phyloP scores from a whole-genome alignment of 2,113 vertebrate species.

The Phalacrocorax pelagicus region DNA sequence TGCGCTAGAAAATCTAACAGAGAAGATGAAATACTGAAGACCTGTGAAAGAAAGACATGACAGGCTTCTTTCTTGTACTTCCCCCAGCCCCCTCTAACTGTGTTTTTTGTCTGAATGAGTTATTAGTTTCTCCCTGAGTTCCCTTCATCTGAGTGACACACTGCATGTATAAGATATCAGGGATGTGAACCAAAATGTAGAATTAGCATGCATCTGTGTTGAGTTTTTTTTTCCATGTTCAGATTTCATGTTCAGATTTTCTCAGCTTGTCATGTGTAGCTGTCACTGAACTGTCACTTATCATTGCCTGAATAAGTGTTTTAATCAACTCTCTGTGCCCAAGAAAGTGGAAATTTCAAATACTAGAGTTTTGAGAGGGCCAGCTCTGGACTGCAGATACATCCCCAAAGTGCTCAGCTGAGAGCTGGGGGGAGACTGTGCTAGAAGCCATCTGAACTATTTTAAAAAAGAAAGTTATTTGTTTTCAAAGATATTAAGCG shows the following conservation, averaged over 20 bases:
- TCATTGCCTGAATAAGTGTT: neutral
- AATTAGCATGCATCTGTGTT: neutral
- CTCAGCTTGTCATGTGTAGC: neutral
- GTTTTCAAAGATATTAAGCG: neutral
- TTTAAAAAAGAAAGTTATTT: neutral
- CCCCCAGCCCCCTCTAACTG: neutral
- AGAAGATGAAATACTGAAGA: neutral
- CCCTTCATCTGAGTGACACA: neutral
- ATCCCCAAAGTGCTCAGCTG: neutral
- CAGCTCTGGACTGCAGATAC: neutral
- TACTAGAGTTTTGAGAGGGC: neutral
- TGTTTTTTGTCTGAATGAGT: slow-evolving; percentile 35
- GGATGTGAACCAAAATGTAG: neutral
- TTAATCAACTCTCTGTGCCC: neutral
- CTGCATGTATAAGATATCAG: neutral
- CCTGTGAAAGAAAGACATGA: neutral
- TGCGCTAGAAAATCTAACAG: neutral
- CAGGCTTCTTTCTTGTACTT: neutral
- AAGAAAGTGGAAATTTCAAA: neutral
- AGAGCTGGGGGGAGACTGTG: neutral
- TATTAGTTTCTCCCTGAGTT: neutral
- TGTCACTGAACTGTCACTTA: neutral
- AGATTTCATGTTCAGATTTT: neutral
- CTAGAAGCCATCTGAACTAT: neutral
- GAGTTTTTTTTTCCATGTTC: neutral